Percentiles rank a stretch among this genome's conserved stretches.
Evolutionary conservation across 2,888 invertebrate species (phyloP).

Genomic region (Steinernema hermaphroditum): DNA sequence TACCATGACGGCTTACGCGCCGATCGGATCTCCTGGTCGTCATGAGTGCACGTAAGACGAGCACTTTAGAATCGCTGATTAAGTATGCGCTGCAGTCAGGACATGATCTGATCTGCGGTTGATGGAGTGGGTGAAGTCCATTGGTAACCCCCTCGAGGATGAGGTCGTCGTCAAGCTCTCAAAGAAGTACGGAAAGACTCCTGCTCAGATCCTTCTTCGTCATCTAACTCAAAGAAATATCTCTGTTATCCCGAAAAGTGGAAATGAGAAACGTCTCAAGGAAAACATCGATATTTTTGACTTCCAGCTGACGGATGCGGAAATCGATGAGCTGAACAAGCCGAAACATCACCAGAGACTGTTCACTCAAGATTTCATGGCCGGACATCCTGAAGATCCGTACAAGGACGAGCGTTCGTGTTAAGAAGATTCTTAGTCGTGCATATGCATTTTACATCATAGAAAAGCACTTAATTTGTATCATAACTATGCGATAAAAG

Average conservation of each 20-base stretch:
- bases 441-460: no score
- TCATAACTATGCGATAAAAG: no score
- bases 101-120: not conserved
- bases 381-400: conserved; percentile 50
- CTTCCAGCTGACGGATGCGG: conserved; percentile 39
- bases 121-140: not conserved
- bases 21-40: conserved; percentile 67
- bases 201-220: conserved; percentile 48
- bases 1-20: conserved; percentile 66
- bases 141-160: conserved; percentile 25
- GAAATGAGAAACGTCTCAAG: conserved; percentile 34
- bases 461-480: no score
- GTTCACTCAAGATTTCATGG: conserved; percentile 37
- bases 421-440: no score
- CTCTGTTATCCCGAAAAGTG: conserved; percentile 47
- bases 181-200: conserved; percentile 50
- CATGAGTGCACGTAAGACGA: conserved; percentile 41
- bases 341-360: conserved; percentile 33
- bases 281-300: conserved; percentile 42
- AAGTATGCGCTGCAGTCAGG: not conserved
- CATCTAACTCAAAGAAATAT: conserved; percentile 45
- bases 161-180: conserved; percentile 46
- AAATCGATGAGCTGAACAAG: conserved; percentile 37
- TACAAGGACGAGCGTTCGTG: conserved; percentile 45
- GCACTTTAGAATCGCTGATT: not conserved